Percentiles rank a stretch among this genome's conserved stretches.
These are phyloP conservation scores for Callorhinus ursinus DNA, from an alignment of 2,113 vertebrate species.

Conservation along the genomic window DNA sequence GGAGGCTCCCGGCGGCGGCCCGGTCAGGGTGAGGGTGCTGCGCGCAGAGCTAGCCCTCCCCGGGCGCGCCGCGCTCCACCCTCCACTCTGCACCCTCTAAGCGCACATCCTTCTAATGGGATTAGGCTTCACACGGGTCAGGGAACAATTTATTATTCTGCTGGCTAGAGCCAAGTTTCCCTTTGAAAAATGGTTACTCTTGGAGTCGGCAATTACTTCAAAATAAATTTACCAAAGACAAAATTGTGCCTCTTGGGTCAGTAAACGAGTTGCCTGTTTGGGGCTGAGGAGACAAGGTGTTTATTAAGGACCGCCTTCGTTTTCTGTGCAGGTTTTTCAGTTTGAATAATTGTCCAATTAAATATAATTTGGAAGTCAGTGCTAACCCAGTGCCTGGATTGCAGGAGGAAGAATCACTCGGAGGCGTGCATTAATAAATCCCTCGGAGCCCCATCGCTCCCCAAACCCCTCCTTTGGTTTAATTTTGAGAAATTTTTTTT, in stretches of 20 bases:
- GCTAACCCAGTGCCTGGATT: slow-evolving; percentile 94
- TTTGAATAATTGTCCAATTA: slow-evolving; percentile 99
- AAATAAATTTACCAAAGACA: slow-evolving; percentile 99
- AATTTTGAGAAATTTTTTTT: slow-evolving; percentile 94
- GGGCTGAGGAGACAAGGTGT: slow-evolving; percentile 98
- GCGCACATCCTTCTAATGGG: slow-evolving; percentile 89
- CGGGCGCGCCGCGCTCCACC: background rate
- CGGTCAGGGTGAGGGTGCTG: fast-evolving
- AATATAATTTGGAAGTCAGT: slow-evolving; percentile 98
- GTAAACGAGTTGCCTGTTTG: slow-evolving; percentile 98
- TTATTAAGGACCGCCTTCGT: slow-evolving; percentile 98
- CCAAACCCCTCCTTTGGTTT: slow-evolving; percentile 93
- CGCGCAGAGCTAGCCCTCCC: too few species aligned
- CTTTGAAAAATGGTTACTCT: slow-evolving; percentile 96
- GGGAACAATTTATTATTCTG: slow-evolving; percentile 92
- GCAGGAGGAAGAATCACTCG: slow-evolving; percentile 92
- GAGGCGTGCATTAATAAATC: slow-evolving; percentile 99
- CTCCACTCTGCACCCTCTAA: slow-evolving; percentile 39
- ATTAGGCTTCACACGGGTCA: slow-evolving; percentile 90
- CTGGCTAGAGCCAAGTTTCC: slow-evolving; percentile 88
- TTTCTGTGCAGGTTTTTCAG: slow-evolving; percentile 97
- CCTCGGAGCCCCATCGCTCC: slow-evolving; percentile 95
- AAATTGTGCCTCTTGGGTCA: slow-evolving; percentile 98
- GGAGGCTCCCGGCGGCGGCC: background rate
- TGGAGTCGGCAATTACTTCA: slow-evolving; percentile 96